phyloP scores from a whole-genome alignment of 2,797 vertebrate genomes.

The Paguma larvata region DNA sequence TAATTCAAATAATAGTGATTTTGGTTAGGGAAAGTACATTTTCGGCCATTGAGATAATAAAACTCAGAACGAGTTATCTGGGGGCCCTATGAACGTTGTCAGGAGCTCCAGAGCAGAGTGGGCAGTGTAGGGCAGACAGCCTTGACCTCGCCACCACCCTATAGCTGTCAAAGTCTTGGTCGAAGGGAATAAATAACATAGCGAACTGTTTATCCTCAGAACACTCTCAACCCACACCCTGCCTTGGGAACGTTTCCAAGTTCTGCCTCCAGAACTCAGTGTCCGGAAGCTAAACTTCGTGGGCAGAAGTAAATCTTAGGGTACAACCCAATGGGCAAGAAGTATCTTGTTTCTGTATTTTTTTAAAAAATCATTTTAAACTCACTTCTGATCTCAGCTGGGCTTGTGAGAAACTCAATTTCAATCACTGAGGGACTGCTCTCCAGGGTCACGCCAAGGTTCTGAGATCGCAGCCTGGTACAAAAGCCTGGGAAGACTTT shows the following conservation, averaged over 20 bases:
- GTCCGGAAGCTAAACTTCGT: background rate
- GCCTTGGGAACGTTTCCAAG: background rate
- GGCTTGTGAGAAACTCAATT: background rate
- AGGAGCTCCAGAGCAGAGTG: background rate
- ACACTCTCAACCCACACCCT: background rate
- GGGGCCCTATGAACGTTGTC: background rate
- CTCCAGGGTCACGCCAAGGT: background rate
- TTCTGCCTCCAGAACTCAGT: background rate
- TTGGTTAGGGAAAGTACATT: background rate
- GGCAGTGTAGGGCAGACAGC: background rate
- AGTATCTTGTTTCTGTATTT: background rate
- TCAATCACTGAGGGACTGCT: background rate
- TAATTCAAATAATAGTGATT: conserved; percentile 7
- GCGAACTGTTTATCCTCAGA: background rate
- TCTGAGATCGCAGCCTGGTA: background rate
- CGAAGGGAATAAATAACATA: fast-evolving
- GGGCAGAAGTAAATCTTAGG: background rate
- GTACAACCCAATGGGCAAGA: background rate
- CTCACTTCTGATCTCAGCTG: background rate
- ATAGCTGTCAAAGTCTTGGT: background rate
- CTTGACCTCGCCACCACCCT: background rate
- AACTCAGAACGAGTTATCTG: background rate
- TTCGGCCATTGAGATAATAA: conserved; percentile 21
- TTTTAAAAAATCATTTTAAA: background rate
- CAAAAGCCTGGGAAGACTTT: background rate